phyloP scores from a whole-genome alignment of 2,797 vertebrate genomes.

The Syngnathus acus region DNA sequence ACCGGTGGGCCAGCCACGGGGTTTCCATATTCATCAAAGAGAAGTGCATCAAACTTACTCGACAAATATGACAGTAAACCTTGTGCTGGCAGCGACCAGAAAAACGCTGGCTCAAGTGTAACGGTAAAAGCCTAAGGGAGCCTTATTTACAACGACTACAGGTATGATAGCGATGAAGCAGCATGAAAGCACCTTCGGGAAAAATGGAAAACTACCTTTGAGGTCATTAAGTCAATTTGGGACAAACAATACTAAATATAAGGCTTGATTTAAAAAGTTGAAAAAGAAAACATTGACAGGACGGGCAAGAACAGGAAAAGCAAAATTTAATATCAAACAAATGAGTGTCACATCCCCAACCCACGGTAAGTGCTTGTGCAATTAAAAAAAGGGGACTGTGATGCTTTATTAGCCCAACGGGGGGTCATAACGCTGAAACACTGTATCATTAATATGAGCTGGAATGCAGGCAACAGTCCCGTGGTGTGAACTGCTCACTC shows the following conservation, averaged over 20 bases:
- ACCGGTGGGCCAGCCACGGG: constrained; percentile 6
- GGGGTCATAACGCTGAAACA: constrained; percentile 25
- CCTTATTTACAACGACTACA: constrained; percentile 39
- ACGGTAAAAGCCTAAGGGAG: constrained; percentile 11
- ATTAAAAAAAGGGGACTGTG: constrained; percentile 26
- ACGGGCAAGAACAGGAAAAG: background rate
- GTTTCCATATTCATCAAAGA: constrained; percentile 33
- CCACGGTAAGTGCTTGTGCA: constrained; percentile 33
- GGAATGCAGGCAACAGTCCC: constrained; percentile 33
- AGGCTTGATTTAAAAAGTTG: background rate
- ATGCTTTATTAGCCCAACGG: constrained; percentile 13
- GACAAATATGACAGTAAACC: constrained; percentile 1
- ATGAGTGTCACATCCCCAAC: constrained; percentile 23
- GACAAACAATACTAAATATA: background rate
- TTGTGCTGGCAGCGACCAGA: background rate
- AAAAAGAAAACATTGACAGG: background rate
- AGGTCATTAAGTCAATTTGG: constrained; percentile 8
- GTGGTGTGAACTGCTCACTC: constrained; percentile 28
- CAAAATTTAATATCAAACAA: constrained; percentile 22
- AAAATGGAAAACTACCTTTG: constrained; percentile 13
- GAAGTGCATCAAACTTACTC: constrained; percentile 16
- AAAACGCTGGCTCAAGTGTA: constrained; percentile 5
- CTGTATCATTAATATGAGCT: constrained; percentile 35
- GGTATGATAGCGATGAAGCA: constrained; percentile 35
- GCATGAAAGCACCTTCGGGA: constrained; percentile 6